Percentiles rank a stretch among this genome's conserved stretches.
Conservation (phyloP, 2,888 invertebrate genomes). For the Callimorpha dominula region DNA sequence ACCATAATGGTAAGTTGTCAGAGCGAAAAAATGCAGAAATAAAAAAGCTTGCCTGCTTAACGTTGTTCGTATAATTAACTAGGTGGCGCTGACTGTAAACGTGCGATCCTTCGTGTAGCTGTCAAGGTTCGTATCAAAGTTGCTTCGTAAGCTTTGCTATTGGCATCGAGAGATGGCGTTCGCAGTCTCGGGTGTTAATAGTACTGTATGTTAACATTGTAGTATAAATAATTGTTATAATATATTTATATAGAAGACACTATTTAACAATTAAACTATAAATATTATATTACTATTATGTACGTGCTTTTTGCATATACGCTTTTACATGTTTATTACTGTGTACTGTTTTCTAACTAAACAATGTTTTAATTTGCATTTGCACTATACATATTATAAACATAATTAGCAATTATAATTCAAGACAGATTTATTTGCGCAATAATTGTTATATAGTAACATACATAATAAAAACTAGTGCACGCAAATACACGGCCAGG, state of each 20-base stretch:
- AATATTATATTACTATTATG: background rate
- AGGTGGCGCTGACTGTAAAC: conserved; percentile 70
- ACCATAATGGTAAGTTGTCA: conserved; percentile 82
- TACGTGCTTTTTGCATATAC: background rate
- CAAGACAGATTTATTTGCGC: conserved; percentile 28
- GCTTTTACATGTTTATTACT: conserved; percentile 3
- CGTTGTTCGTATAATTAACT: conserved; percentile 58
- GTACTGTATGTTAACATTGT: background rate
- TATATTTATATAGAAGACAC: background rate
- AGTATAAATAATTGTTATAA: background rate
- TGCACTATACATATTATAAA: conserved; percentile 12
- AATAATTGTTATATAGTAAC: conserved; percentile 21
- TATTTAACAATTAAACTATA: background rate
- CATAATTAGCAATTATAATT: conserved; percentile 41
- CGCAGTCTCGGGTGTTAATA: conserved; percentile 29
- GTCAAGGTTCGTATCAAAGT: conserved; percentile 51
- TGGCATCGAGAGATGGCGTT: conserved; percentile 51
- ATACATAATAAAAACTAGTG: conserved; percentile 34
- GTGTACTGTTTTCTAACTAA: background rate
- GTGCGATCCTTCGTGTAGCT: conserved; percentile 18
- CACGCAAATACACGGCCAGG: conserved; percentile 26
- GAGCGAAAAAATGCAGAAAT: conserved; percentile 60
- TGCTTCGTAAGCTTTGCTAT: conserved; percentile 42
- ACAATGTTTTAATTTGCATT: background rate
- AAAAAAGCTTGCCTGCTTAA: conserved; percentile 71